phyloP scores from a whole-genome alignment of 2,888 invertebrate species.

The Pheosia gnoma region DNA sequence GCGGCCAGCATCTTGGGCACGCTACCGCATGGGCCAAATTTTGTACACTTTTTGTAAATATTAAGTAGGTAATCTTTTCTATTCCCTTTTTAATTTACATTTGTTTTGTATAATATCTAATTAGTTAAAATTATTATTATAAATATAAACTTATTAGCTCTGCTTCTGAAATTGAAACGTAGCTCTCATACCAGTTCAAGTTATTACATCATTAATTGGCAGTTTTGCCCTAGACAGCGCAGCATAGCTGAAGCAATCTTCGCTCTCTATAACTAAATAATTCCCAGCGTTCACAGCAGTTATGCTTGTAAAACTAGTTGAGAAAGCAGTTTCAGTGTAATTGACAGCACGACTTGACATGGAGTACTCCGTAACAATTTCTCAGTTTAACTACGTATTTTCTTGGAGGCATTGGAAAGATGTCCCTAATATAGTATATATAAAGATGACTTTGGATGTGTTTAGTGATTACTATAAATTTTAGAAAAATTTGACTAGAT shows the following conservation, averaged over 20 bases:
- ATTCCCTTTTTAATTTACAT: too few species aligned
- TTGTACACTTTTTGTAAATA: too few species aligned
- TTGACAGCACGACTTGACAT: slow-evolving; percentile 18
- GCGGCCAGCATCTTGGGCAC: too few species aligned
- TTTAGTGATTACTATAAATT: background rate
- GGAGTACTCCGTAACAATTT: slow-evolving; percentile 9
- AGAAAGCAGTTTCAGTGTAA: slow-evolving; percentile 17
- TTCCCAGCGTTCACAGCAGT: slow-evolving; percentile 16
- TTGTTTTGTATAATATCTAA: too few species aligned
- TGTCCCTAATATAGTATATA: background rate
- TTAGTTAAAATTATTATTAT: background rate
- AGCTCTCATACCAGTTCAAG: background rate
- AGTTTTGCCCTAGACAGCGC: background rate
- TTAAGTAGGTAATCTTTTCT: too few species aligned
- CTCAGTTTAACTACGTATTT: slow-evolving; percentile 7
- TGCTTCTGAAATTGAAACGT: background rate
- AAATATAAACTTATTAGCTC: background rate
- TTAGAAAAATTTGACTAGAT: too few species aligned
- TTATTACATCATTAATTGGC: background rate
- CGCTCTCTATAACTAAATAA: slow-evolving; percentile 21
- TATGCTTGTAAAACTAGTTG: slow-evolving; percentile 16
- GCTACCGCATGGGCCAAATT: too few species aligned
- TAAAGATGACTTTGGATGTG: background rate
- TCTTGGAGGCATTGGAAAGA: slow-evolving; percentile 6
- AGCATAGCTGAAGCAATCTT: slow-evolving; percentile 18